Percentiles rank a stretch among this genome's conserved stretches.
Conservation (phyloP, 2,888 invertebrate genomes). For the Harmothoe impar region DNA sequence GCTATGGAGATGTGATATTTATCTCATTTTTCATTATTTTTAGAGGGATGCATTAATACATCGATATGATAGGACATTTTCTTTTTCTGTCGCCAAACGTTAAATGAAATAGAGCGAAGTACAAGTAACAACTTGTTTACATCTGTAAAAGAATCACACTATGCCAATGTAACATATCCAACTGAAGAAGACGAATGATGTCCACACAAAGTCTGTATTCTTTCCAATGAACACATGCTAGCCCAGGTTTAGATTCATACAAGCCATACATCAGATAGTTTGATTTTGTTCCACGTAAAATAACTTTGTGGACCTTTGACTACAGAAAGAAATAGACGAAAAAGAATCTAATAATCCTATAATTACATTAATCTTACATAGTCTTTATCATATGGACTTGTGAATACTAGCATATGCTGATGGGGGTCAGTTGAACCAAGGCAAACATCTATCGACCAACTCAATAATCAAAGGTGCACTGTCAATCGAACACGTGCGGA, state of each 20-base stretch:
- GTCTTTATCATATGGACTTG: no score
- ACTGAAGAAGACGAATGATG: background rate
- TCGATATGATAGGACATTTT: no score
- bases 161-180: background rate
- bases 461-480: slow-evolving; percentile 18
- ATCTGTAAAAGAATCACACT: background rate
- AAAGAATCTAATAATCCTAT: no score
- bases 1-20: background rate
- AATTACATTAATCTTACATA: no score
- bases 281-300: no score
- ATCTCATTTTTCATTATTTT: no score
- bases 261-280: no score
- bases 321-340: no score
- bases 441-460: slow-evolving; percentile 50
- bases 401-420: slow-evolving; percentile 13
- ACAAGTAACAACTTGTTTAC: no score
- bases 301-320: no score
- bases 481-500: slow-evolving; percentile 47
- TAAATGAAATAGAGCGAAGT: no score
- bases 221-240: slow-evolving; percentile 44
- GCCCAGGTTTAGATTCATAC: background rate
- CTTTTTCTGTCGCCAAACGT: background rate
- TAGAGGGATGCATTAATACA: no score
- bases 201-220: slow-evolving; percentile 7
- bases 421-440: slow-evolving; percentile 17